Evolutionary conservation across 2,113 vertebrate species (phyloP), one percentile per base, ranked within the genome.

Genomic region (Scytalopus superciliaris): DNA sequence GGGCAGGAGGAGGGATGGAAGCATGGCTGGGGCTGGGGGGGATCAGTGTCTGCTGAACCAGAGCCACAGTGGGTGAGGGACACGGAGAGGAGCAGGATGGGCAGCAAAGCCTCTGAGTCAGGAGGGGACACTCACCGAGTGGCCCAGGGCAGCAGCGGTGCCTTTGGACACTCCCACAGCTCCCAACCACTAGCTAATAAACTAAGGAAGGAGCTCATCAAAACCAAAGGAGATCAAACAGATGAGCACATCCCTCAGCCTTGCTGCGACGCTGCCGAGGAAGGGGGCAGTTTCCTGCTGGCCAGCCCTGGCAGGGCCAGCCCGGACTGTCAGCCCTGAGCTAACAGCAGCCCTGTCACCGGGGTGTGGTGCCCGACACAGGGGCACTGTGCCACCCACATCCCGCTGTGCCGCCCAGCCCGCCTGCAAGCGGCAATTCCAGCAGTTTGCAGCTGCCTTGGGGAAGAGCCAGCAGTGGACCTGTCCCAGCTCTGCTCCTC

Each of bases 31-130:
- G 44, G 14, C 6, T 4, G 8, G 1, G 7, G 42, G 33, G 27
- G 4, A 30, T n/a, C 67, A 24, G 50, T 8, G 30, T 12, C 67
- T 89, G 62, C 44, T 70, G 76, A n/a, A 7, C 42, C 0, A 0
- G 16, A 70, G 69, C 37, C 0, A 0, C 67, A 44, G 57, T 21
- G 33, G 23, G 5, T 14, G 75, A 28, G 45, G 79, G 45, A 33
- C 6, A 2, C 0, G 6, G 17, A 80, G 72, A 84, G 49, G 50
- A 89, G 47, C 81, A 87, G 81, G 84, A 76, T 11, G 21, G 52
- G 70, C 75, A 76, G 40, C 62, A 59, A 52, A 87, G 66, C 55
- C 56, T 79, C 62, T 95, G 96, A 95, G 88, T 97, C 94, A 97
- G 57, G 85, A 80, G 75, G 59, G 75, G 70, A 68, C 88, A 69